phyloP scores from a whole-genome alignment of 2,113 vertebrate species.

The Murina feae region DNA sequence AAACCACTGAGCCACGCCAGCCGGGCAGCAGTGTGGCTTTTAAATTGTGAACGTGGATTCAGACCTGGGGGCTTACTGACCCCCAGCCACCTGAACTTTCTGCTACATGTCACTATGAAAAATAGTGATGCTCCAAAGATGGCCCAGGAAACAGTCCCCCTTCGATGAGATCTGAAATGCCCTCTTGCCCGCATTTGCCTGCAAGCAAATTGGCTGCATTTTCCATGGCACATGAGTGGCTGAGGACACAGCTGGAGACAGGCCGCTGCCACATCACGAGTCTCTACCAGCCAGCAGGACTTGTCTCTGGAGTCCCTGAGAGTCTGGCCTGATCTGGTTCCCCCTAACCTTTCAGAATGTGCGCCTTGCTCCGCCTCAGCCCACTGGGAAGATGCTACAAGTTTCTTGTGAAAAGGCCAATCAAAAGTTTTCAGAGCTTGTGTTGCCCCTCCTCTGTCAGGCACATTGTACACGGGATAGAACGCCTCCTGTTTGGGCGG shows the following conservation, averaged over 20 bases:
- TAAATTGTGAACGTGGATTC: neutral
- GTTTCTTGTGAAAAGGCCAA: slow-evolving; percentile 71
- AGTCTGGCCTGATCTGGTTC: neutral
- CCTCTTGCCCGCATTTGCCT: neutral
- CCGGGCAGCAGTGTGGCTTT: neutral
- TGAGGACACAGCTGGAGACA: neutral
- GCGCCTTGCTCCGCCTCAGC: neutral
- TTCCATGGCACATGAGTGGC: neutral
- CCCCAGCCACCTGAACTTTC: neutral
- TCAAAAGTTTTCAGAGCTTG: slow-evolving; percentile 61
- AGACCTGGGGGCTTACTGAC: neutral
- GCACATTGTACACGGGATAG: slow-evolving; percentile 55
- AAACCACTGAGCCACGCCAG: too few relatives aligned
- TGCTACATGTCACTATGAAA: neutral
- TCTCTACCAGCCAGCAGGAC: neutral
- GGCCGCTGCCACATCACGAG: neutral
- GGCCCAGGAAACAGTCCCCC: neutral
- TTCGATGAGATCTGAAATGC: neutral
- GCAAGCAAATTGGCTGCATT: neutral
- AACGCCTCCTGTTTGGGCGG: slow-evolving; percentile 52
- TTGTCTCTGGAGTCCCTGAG: neutral
- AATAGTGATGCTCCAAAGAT: neutral
- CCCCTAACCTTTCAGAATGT: neutral
- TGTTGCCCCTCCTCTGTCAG: slow-evolving; percentile 56
- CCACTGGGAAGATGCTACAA: slow-evolving; percentile 18